A percentile compares a stretch with the other conserved stretches of the same genome.
Evolutionary conservation across 2,888 invertebrate genomes (phyloP).

Genomic region (Dexiosoma caninum): DNA sequence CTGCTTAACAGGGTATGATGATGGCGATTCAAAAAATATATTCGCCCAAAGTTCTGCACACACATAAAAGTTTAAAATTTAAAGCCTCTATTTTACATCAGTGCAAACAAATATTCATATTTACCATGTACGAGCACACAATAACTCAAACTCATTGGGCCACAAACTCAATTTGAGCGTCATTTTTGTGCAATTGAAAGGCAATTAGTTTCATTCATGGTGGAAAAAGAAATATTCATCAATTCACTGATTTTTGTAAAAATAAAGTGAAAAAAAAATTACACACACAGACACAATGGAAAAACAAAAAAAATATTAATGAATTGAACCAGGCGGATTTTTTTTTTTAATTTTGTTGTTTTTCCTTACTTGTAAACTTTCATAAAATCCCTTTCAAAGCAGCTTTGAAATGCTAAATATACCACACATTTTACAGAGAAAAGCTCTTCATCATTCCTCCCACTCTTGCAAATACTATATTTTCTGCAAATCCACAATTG

Average conservation of each 20-base stretch:
- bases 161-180: conserved; percentile 52
- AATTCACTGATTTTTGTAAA: conserved; percentile 50
- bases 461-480: background rate
- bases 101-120: background rate
- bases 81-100: conserved; percentile 21
- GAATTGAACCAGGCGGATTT: conserved; percentile 15
- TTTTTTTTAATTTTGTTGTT: background rate
- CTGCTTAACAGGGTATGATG: background rate
- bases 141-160: conserved; percentile 16
- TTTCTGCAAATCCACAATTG: conserved; percentile 21
- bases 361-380: conserved; percentile 10
- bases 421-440: background rate
- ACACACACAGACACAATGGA: background rate
- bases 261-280: background rate
- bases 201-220: conserved; percentile 65
- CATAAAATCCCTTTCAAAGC: conserved; percentile 13
- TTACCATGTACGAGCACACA: background rate
- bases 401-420: conserved; percentile 31
- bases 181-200: conserved; percentile 60
- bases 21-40: background rate
- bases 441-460: background rate
- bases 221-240: conserved; percentile 46
- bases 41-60: background rate
- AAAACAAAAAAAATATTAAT: conserved; percentile 7
- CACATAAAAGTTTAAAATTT: conserved; percentile 3